Conservation (phyloP, 2,113 vertebrate genomes). For the Myrmecobius fasciatus region DNA sequence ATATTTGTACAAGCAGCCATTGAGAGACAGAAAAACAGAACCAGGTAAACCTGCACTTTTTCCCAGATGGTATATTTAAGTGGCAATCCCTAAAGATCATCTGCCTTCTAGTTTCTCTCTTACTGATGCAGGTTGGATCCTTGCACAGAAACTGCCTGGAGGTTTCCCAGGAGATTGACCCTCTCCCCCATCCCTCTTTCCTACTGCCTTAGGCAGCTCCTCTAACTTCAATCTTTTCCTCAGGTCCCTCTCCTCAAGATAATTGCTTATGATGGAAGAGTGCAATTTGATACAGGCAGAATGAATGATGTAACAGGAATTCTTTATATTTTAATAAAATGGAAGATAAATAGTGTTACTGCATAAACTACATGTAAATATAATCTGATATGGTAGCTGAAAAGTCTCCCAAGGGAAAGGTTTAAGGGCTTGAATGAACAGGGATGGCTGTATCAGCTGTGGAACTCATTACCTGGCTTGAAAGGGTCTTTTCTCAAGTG, state of each 20-base stretch:
- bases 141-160: constrained; percentile 1
- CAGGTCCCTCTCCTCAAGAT: constrained; percentile 29
- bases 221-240: not conserved
- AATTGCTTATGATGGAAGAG: not conserved
- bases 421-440: not conserved
- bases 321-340: not conserved
- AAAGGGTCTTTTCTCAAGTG: constrained; percentile 10
- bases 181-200: not conserved
- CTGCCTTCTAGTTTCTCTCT: not conserved
- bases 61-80: not conserved
- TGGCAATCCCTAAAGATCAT: not conserved
- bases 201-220: not conserved
- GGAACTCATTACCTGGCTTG: not conserved
- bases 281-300: not conserved
- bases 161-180: not conserved
- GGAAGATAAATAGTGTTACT: not conserved
- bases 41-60: not conserved
- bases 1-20: not conserved
- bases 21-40: not conserved
- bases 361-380: constrained; percentile 3
- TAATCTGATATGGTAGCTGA: not conserved
- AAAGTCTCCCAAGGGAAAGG: not conserved
- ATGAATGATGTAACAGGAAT: constrained; percentile 7
- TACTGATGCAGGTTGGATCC: not conserved
- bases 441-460: not conserved